Evolutionary conservation across 2,888 invertebrate species (phyloP).

Genomic region (Busseola fusca): DNA sequence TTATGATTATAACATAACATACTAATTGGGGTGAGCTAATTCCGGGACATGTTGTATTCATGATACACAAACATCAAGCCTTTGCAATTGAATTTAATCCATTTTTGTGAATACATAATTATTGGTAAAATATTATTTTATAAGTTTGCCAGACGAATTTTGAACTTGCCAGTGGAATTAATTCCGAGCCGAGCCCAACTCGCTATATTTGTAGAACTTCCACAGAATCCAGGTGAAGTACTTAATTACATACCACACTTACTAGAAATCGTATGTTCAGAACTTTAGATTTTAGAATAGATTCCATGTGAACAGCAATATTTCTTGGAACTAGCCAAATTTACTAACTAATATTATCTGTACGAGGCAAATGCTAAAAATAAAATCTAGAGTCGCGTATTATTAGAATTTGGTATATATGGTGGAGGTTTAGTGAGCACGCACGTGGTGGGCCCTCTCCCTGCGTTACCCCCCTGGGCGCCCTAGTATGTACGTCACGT

Average conservation of each 20-base stretch:
- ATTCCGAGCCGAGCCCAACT: neutral
- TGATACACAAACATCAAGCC: too few relatives aligned
- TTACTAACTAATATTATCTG: constrained; percentile 30
- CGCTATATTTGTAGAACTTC: neutral
- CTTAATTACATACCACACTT: neutral
- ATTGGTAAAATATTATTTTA: constrained; percentile 8
- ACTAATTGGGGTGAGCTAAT: too few relatives aligned
- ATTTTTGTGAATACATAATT: neutral
- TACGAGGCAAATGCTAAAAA: constrained; percentile 37
- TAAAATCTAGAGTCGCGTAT: constrained; percentile 28
- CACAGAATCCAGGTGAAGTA: neutral
- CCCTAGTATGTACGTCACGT: neutral
- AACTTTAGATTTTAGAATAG: neutral
- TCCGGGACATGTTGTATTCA: too few relatives aligned
- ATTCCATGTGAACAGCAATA: neutral
- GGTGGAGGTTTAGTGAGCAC: constrained; percentile 8
- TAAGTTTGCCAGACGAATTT: neutral
- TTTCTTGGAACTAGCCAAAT: constrained; percentile 16
- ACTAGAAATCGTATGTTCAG: neutral
- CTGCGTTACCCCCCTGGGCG: neutral
- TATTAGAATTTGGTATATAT: constrained; percentile 30
- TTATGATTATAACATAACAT: too few relatives aligned
- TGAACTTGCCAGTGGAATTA: neutral
- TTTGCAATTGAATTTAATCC: too few relatives aligned
- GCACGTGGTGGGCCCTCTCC: constrained; percentile 20